Evolutionary conservation across 2,797 vertebrate species (phyloP), one percentile per base, ranked within the genome.

Genomic region (Buceros bicornis): DNA sequence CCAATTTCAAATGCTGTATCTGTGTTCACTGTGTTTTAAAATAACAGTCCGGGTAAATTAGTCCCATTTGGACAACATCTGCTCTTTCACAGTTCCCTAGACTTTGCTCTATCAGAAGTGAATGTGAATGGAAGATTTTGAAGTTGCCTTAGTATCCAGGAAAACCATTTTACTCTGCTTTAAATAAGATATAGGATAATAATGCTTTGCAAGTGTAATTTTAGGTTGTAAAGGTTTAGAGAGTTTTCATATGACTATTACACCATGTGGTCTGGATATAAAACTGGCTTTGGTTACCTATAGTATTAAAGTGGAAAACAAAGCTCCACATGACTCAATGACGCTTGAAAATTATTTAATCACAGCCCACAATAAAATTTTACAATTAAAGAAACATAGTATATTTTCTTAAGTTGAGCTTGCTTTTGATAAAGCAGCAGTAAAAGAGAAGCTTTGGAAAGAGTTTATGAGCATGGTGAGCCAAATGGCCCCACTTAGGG

Each of bases 191-290:
- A 31, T n/a, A 51, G 73, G 66, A 93, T 80, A 87, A 87, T 82
- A 94, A 89, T 56, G 17, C 47, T 95, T 92, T 85, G 45, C 45
- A 90, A 91, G 28, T 53, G 57, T 92, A 76, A 93, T 85, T 97
- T 81, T 61, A 61, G 56, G 28, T 64, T 70, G 37, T 69, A 82
- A 87, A 66, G 5, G 1, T 87, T 91, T 90, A 85, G 53, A 64
- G 7, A 5, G 22, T 54, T 93, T 90, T 69, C 65, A 94, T 87
- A 58, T 65, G 78, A 53, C 47, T 92, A 11, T 48, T 64, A 53
- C 8, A 64, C 64, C 90, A 90, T 90, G 67, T 96, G 92, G 66
- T 97, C 82, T 87, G 87, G 69, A 95, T 92, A 85, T 86, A 96
- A 95, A 95, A 85, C 80, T 97, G 88, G 73, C 82, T 96, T 97